These are phyloP conservation scores for Ptilorrhoa leucosticta DNA, from an alignment of 2,113 vertebrate genomes.

Conservation along the genomic window DNA sequence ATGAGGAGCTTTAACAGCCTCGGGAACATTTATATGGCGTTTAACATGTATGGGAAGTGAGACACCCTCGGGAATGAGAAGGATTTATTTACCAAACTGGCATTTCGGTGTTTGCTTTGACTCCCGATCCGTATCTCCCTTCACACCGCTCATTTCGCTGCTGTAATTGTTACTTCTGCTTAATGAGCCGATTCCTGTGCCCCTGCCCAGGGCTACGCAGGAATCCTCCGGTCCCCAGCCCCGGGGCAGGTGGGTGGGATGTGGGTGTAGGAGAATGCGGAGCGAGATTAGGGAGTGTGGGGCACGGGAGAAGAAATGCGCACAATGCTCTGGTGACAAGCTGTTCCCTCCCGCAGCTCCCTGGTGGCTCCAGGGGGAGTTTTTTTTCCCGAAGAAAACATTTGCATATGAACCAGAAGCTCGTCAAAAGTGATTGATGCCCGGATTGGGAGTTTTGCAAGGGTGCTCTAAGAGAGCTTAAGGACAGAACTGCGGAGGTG, in stretches of 20 bases:
- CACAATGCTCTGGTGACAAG: fast-evolving
- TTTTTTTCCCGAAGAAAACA: not conserved
- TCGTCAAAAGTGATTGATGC: fast-evolving
- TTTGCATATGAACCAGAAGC: not conserved
- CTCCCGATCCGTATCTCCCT: conserved; percentile 3
- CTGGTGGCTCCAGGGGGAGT: not conserved
- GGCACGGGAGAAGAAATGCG: not conserved
- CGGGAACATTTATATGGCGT: not conserved
- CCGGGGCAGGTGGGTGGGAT: not conserved
- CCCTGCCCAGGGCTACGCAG: not conserved
- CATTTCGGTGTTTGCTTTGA: conserved; percentile 11
- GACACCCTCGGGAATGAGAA: conserved; percentile 51
- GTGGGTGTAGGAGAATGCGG: not conserved
- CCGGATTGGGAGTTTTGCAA: fast-evolving
- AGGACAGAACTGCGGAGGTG: not conserved
- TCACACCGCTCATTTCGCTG: not conserved
- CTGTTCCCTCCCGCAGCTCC: not conserved
- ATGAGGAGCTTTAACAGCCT: not conserved
- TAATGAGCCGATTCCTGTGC: conserved; percentile 40
- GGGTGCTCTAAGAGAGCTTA: not conserved
- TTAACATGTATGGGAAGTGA: conserved; percentile 19
- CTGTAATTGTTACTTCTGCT: conserved; percentile 10
- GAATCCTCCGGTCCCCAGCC: not conserved
- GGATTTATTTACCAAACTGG: conserved; percentile 30
- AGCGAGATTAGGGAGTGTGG: not conserved